Evolutionary conservation across 1,140 invertebrate genomes (phyloP).

Genomic region (Penaeus vannamei): DNA sequence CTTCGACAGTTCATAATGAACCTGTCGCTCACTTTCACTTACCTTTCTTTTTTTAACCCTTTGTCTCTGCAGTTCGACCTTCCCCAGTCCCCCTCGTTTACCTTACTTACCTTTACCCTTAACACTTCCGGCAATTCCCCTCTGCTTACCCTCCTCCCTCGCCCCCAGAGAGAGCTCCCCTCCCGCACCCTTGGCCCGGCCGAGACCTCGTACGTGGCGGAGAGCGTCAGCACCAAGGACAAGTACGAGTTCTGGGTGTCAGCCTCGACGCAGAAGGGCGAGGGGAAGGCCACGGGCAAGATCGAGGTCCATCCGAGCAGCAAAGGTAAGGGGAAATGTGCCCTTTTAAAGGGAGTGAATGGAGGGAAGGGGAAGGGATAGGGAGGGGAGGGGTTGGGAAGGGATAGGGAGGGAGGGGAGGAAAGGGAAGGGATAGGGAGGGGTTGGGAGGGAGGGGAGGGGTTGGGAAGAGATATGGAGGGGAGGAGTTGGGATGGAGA

Average conservation of each 20-base stretch:
- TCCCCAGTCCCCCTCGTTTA: not conserved
- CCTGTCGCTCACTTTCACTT: too few relatives aligned
- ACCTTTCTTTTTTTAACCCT: not conserved
- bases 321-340: conserved; percentile 57
- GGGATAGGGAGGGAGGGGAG: not conserved
- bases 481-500: not conserved
- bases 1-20: too few relatives aligned
- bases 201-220: conserved; percentile 73
- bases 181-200: conserved; percentile 71
- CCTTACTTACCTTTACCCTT: not conserved
- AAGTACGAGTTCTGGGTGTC: conserved; percentile 80
- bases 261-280: conserved; percentile 76
- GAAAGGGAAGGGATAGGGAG: not conserved
- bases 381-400: not conserved
- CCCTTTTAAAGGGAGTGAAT: not conserved
- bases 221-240: conserved; percentile 75
- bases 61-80: conserved; percentile 1
- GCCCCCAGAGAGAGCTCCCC: conserved; percentile 80
- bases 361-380: not conserved
- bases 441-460: not conserved
- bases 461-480: too few relatives aligned
- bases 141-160: conserved; percentile 70
- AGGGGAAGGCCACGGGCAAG: conserved; percentile 76
- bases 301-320: conserved; percentile 61
- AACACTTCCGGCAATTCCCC: not conserved